A percentile compares a stretch with the other conserved stretches of the same genome.
Conservation (phyloP, 2,888 invertebrate genomes). For the Bembecia ichneumoniformis region DNA sequence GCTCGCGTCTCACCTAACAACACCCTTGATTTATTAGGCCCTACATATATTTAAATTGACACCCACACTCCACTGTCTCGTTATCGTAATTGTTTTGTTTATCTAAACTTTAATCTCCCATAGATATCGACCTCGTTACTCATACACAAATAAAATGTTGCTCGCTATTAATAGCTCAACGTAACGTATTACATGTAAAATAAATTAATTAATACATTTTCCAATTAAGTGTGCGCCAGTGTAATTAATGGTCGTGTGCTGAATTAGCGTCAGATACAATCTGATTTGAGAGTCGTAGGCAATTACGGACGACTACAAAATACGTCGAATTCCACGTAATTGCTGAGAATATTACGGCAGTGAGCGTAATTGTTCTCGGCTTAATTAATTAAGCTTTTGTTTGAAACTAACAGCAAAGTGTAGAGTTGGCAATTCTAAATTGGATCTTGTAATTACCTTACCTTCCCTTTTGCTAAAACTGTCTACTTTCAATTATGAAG, state of each 20-base stretch:
- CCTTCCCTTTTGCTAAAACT: slow-evolving; percentile 65
- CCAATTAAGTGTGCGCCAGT: slow-evolving; percentile 41
- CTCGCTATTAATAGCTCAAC: no score
- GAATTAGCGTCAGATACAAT: slow-evolving; percentile 64
- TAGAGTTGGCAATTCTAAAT: slow-evolving; percentile 73
- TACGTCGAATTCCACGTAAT: slow-evolving; percentile 68
- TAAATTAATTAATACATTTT: slow-evolving; percentile 62
- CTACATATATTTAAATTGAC: slow-evolving; percentile 50
- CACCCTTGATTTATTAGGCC: slow-evolving; percentile 51
- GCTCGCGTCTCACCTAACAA: slow-evolving; percentile 31
- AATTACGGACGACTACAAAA: slow-evolving; percentile 66
- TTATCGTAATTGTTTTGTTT: no score
- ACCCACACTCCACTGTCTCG: slow-evolving; percentile 17
- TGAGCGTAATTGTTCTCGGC: slow-evolving; percentile 72
- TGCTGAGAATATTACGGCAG: slow-evolving; percentile 70
- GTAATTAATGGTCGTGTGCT: slow-evolving; percentile 60
- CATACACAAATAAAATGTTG: no score
- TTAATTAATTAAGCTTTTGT: slow-evolving; percentile 74
- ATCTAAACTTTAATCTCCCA: no score
- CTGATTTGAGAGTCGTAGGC: slow-evolving; percentile 58
- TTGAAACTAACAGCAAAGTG: slow-evolving; percentile 73
- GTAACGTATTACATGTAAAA: background rate
- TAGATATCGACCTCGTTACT: no score
- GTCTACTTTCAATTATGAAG: slow-evolving; percentile 70
- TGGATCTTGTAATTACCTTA: slow-evolving; percentile 73